Base-by-base conservation (phyloP, 2,888 invertebrate genomes). In the Ennomos fuscantarius region DNA sequence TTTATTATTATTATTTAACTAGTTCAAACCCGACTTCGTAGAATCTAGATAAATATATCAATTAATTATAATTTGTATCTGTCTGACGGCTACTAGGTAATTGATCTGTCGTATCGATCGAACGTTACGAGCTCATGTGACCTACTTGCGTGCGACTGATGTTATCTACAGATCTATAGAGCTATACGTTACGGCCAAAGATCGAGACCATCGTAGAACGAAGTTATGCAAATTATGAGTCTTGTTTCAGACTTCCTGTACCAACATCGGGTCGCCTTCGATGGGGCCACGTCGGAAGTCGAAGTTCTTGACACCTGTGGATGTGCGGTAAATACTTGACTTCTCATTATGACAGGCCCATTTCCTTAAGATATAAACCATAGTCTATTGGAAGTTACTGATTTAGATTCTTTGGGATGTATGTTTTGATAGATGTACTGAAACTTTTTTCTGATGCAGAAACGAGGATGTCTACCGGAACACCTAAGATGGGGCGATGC, bases 401-500 rank as follows among this genome's bases (percentile, higher is more conserved):
- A 24, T 24, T 24, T 24, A 24, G 6, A 24, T 1, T 24, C 24
- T 24, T 24, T 24, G 3, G 24, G 24, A 6, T 24, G 24, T 24
- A 24, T 6, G 39, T 12, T 39, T 24, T 31, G 9, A 36, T 9
- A 33, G 9, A 13, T 40, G 49, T 59, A 42, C 35, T 46, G 36
- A 34, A 34, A 33, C 39, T 9, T 37, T 13, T 32, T 36, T 50
- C 46, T 61, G 34, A 12, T 70, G 81, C 59, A 95, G 95, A 94
- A 95, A 87, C 94, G 95, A 70, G 95, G 95, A 49, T 95, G 96
- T 74, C 84, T 96, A 50, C 95, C 95, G 68, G 96, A 96, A 73
- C 96, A 96, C 81, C 93, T 96, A 62, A 93, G 96, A 73, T 96
- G 96, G 96, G 96, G 96, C 32, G 96, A 96, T 76, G 96, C 96